Percentiles rank a stretch among this genome's conserved stretches.
phyloP scores from a whole-genome alignment of 2,113 vertebrate species.

The Nesogale talazaci region DNA sequence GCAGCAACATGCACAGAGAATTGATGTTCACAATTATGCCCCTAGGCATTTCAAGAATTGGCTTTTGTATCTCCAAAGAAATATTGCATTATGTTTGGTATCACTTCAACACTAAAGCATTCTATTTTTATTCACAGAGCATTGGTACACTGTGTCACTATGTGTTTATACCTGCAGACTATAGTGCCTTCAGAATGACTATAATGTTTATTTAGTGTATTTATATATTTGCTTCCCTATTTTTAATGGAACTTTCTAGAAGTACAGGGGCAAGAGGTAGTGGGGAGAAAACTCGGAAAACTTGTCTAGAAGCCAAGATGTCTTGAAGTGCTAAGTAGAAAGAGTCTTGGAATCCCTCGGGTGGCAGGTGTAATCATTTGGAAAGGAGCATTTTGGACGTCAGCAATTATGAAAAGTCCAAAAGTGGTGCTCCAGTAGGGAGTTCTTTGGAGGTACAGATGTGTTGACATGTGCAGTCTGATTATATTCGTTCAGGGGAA shows the following conservation, averaged over 20 bases:
- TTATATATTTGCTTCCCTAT: neutral
- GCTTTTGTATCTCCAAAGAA: constrained; percentile 33
- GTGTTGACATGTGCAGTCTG: neutral
- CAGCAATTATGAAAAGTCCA: neutral
- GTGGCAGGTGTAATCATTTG: neutral
- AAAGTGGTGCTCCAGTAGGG: neutral
- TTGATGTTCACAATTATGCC: constrained; percentile 15
- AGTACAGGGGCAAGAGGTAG: neutral
- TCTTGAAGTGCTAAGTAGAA: neutral
- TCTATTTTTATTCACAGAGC: constrained; percentile 50
- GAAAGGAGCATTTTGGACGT: neutral
- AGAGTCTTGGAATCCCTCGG: neutral
- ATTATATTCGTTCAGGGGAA: neutral
- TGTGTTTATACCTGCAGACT: neutral
- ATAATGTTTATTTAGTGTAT: neutral
- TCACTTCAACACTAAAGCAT: neutral
- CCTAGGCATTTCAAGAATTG: neutral
- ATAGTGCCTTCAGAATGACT: neutral
- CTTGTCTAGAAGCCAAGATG: neutral
- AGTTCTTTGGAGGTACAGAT: neutral
- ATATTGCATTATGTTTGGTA: constrained; percentile 4
- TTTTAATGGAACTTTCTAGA: constrained; percentile 21
- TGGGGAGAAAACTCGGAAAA: neutral
- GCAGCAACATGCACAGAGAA: constrained; percentile 2
- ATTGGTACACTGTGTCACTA: neutral